A percentile compares a stretch with the other conserved stretches of the same genome.
These are phyloP conservation scores for Bungarus multicinctus DNA, from an alignment of 2,113 vertebrate genomes.

Conservation along the genomic window DNA sequence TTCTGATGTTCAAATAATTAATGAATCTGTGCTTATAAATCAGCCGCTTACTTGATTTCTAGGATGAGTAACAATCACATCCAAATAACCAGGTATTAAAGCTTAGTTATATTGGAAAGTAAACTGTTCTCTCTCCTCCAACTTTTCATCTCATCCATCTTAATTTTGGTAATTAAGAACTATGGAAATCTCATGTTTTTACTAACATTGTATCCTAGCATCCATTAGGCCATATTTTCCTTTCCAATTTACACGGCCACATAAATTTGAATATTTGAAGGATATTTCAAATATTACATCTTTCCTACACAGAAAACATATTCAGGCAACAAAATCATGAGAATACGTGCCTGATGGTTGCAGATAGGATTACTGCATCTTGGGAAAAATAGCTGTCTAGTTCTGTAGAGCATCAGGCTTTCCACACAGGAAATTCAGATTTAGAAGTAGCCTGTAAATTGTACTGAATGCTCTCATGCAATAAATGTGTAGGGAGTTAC, in stretches of 20 bases:
- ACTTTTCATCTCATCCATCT: neutral
- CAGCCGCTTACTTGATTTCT: neutral
- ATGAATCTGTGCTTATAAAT: neutral
- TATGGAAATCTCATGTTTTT: neutral
- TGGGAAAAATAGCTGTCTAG: neutral
- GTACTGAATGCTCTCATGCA: neutral
- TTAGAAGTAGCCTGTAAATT: neutral
- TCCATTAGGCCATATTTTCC: neutral
- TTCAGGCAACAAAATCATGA: neutral
- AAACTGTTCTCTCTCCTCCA: neutral
- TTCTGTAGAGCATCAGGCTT: neutral
- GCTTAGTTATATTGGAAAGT: neutral
- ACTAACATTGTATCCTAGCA: neutral
- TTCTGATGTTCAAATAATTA: neutral
- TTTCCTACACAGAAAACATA: neutral
- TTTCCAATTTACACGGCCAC: neutral
- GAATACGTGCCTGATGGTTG: neutral
- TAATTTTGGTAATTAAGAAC: neutral
- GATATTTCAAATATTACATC: neutral
- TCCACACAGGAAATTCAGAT: neutral
- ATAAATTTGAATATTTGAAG: neutral
- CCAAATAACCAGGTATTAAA: neutral
- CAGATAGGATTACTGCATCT: neutral
- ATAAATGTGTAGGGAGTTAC: slow-evolving; percentile 7
- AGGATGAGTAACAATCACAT: neutral